Evolutionary conservation across 2,888 invertebrate genomes (phyloP).

Genomic region (Tenthredo livida): DNA sequence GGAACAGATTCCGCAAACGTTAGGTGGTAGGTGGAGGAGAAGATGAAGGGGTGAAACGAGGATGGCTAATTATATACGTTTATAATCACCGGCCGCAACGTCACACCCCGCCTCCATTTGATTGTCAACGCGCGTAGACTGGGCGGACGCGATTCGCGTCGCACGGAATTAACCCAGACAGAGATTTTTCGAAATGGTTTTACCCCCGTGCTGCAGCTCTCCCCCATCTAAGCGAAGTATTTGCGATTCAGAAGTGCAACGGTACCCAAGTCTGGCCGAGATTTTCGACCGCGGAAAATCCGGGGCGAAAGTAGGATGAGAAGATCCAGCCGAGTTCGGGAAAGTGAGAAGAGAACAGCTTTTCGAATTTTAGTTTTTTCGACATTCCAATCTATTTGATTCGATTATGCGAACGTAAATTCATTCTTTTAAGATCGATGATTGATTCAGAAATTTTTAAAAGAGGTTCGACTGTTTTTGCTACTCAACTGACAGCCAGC

Average conservation of each 20-base stretch:
- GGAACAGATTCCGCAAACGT: conserved; percentile 35
- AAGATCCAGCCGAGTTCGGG: background rate
- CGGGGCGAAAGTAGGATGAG: background rate
- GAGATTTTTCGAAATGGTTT: conserved; percentile 20
- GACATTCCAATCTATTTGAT: background rate
- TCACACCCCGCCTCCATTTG: conserved; percentile 49
- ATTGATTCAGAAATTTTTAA: background rate
- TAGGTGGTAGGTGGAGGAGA: conserved; percentile 32
- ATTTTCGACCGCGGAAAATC: background rate
- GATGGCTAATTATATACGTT: conserved; percentile 49
- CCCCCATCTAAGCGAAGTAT: background rate
- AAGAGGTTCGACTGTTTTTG: background rate
- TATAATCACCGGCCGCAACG: conserved; percentile 46
- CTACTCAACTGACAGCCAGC: background rate
- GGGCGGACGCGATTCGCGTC: conserved; percentile 12
- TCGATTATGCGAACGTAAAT: background rate
- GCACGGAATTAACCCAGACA: conserved; percentile 51
- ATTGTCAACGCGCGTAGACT: conserved; percentile 49
- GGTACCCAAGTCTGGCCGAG: background rate
- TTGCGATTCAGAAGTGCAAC: conserved; percentile 13
- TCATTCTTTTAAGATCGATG: background rate
- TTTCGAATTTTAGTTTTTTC: background rate
- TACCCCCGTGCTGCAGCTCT: background rate
- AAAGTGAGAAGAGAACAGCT: background rate
- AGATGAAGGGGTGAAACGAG: background rate